Evolutionary conservation across 1,140 invertebrate species (phyloP), one percentile per base, ranked within the genome.

Genomic region (Drosophila insularis): DNA sequence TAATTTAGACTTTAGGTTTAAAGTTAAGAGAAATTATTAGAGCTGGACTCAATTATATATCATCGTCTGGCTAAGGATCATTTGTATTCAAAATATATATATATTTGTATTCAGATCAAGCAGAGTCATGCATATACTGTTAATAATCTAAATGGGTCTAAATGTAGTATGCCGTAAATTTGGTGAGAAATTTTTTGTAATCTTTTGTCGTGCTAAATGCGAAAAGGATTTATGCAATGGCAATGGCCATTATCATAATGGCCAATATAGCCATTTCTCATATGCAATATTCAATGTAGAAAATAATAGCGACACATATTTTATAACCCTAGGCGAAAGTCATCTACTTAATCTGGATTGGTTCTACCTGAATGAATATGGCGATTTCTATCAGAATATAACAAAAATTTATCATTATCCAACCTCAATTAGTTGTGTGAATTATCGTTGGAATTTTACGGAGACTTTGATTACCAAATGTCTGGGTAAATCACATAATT

Each of bases 301-400:
- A n/a, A 13, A 17, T 11, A 31, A n/a, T 32, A 17, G 1, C 1
- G 1, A 14, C 1, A 56, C 13, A 11, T 46, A 35, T n/a, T 68
- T 68, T 13, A 61, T 61, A 6, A 37, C 31, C 0, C 35, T 68
- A 6, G 31, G 14, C 55, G 14, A 11, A 19, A 35, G 31, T 58
- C 21, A 8, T 14, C 14, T 19, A 1, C 6, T 54, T 32, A 10
- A 10, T 31, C 5, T 53, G 10, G 27, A 39, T 17, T 50, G 56
- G n/a, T 67, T 67, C 23, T 14, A 23, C 7, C 11, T 61, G 31
- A 58, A 61, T 27, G 19, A 37, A 23, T n/a, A 3, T 7, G 65
- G 65, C 0, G 2, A 53, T 5, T 35, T 67, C 27, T 7, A 46
- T 4, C 65, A 31, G 1, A 67, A 67, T 32, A 31, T 13, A 21